A percentile compares a stretch with the other conserved stretches of the same genome.
phyloP scores from a whole-genome alignment of 92 coral and sea anemone species.

The Epizoanthus stellaris region DNA sequence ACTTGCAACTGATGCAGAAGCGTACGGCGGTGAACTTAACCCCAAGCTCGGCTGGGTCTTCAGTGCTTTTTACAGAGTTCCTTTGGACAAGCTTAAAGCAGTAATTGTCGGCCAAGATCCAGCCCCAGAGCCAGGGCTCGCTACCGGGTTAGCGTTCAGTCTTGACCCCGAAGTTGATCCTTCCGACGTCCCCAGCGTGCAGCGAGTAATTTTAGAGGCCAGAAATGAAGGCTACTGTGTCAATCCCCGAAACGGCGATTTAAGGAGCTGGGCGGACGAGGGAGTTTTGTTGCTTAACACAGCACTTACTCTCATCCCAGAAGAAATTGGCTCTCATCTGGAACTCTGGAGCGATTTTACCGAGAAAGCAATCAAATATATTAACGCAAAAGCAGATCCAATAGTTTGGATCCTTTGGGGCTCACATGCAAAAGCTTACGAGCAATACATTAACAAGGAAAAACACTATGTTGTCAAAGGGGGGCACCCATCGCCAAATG shows the following conservation, averaged over 20 bases:
- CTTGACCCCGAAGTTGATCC: conserved; percentile 49
- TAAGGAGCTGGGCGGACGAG: conserved; percentile 56
- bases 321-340: conserved; percentile 61
- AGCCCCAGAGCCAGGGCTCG: conserved; percentile 72
- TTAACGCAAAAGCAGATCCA: conserved; percentile 51
- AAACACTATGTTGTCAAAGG: conserved; percentile 65
- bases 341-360: conserved; percentile 52
- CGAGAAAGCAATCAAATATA: conserved; percentile 46
- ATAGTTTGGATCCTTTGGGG: conserved; percentile 73
- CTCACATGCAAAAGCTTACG: conserved; percentile 51
- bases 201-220: conserved; percentile 67
- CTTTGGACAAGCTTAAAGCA: conserved; percentile 52
- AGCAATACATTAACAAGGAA: conserved; percentile 41
- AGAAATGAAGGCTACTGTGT: conserved; percentile 68
- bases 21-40: conserved; percentile 47
- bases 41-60: conserved; percentile 72
- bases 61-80: conserved; percentile 70
- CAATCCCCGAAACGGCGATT: conserved; percentile 36
- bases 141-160: conserved; percentile 72
- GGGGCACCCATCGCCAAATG: conserved; percentile 71
- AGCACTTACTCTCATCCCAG: conserved; percentile 52
- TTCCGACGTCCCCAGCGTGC: conserved; percentile 61
- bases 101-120: conserved; percentile 69
- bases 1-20: conserved; percentile 44
- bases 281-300: conserved; percentile 65